Conservation (phyloP, 2,797 vertebrate genomes). For the Coendou prehensilis region DNA sequence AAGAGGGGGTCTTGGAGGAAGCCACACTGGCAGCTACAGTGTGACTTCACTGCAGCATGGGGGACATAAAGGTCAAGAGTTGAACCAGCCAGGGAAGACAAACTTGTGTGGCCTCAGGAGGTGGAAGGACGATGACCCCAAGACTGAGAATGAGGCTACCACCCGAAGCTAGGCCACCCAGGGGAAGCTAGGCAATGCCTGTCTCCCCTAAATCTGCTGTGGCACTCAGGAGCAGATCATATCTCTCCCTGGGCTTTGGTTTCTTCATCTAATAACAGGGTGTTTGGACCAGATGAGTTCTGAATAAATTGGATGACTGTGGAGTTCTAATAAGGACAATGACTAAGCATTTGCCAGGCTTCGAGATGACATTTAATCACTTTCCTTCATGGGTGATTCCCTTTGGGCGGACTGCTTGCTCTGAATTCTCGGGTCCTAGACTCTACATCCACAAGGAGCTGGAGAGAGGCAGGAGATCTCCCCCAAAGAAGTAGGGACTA, state of each 20-base stretch:
- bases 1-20: not conserved
- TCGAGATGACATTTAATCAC: conserved; percentile 7
- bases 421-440: not conserved
- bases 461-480: not conserved
- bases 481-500: not conserved
- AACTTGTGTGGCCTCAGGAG: not conserved
- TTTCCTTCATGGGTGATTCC: conserved; percentile 1
- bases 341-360: conserved; percentile 63
- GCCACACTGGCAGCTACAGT: not conserved
- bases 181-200: not conserved
- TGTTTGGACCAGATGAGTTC: conserved; percentile 32
- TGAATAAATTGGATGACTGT: not conserved
- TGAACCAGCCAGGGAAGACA: not conserved
- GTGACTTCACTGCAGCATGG: not conserved
- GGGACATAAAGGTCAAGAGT: not conserved
- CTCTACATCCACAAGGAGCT: not conserved
- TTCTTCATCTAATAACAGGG: conserved; percentile 26
- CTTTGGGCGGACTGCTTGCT: not conserved
- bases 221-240: not conserved
- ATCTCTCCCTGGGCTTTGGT: not conserved
- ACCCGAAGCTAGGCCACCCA: not conserved
- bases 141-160: not conserved
- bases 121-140: not conserved
- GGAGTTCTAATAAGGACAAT: conserved; percentile 70
- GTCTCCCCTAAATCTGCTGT: not conserved